Conservation (phyloP, 2,113 vertebrate genomes). For the Vanacampus margaritifer region DNA sequence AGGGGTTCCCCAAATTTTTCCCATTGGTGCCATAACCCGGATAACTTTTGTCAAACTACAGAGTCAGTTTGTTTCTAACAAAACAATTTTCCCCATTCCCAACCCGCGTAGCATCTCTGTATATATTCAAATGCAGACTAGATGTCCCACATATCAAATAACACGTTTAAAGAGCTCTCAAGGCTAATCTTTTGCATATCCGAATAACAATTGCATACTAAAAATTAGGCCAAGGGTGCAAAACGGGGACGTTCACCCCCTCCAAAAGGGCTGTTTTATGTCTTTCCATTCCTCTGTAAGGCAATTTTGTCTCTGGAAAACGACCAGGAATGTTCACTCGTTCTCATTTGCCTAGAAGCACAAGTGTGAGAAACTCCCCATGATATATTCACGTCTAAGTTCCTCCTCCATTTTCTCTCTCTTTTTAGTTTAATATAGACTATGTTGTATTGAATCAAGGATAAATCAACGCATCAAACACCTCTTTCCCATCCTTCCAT, state of each 20-base stretch:
- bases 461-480: slow-evolving; percentile 9
- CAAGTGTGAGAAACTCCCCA: slow-evolving; percentile 8
- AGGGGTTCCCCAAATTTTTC: too few species aligned
- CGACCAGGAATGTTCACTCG: slow-evolving; percentile 50
- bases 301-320: slow-evolving; percentile 59
- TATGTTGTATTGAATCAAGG: slow-evolving; percentile 15
- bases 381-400: not conserved
- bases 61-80: too few species aligned
- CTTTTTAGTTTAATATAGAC: slow-evolving; percentile 9
- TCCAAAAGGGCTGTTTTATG: slow-evolving; percentile 35
- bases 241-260: slow-evolving; percentile 9
- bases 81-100: not conserved
- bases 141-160: too few species aligned
- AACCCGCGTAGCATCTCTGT: not conserved
- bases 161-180: not conserved
- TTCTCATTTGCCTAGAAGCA: slow-evolving; percentile 22
- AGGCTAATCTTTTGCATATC: slow-evolving; percentile 4
- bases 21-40: too few species aligned
- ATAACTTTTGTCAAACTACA: too few species aligned
- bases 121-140: not conserved
- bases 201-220: slow-evolving; percentile 16
- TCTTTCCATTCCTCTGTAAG: slow-evolving; percentile 44
- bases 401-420: not conserved
- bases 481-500: not conserved
- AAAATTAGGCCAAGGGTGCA: slow-evolving; percentile 46